These are phyloP conservation scores for Dermolepida albohirtum DNA, from an alignment of 2,888 invertebrate genomes.

Conservation along the genomic window DNA sequence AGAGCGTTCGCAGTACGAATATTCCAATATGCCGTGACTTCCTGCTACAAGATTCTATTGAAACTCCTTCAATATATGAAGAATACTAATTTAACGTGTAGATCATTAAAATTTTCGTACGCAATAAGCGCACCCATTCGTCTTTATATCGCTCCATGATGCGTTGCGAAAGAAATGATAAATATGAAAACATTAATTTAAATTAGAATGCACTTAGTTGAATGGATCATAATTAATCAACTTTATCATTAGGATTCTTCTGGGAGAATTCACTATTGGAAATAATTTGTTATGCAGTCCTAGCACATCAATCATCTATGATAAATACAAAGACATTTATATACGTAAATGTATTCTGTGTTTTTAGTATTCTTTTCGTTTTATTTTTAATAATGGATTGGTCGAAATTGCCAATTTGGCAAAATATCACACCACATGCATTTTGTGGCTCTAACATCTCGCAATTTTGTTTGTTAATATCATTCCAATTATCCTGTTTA, in stretches of 20 bases:
- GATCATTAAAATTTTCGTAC: no score
- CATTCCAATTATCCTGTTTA: no score
- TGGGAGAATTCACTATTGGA: neutral
- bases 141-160: neutral
- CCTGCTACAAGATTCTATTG: neutral
- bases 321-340: slow-evolving; percentile 19
- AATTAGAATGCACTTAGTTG: neutral
- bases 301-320: slow-evolving; percentile 6
- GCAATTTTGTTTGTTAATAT: no score
- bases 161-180: neutral
- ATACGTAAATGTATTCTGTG: neutral
- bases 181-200: slow-evolving; percentile 6
- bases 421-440: no score
- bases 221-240: slow-evolving; percentile 8
- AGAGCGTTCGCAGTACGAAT: neutral
- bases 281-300: slow-evolving; percentile 9
- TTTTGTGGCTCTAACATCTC: no score
- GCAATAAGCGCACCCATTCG: no score
- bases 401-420: no score
- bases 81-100: no score
- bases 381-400: neutral
- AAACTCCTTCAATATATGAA: no score
- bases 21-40: neutral
- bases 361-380: neutral
- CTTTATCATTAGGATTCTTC: slow-evolving; percentile 13